Base-by-base conservation (phyloP, 2,797 vertebrate genomes). In the Emydoidea blandingii region DNA sequence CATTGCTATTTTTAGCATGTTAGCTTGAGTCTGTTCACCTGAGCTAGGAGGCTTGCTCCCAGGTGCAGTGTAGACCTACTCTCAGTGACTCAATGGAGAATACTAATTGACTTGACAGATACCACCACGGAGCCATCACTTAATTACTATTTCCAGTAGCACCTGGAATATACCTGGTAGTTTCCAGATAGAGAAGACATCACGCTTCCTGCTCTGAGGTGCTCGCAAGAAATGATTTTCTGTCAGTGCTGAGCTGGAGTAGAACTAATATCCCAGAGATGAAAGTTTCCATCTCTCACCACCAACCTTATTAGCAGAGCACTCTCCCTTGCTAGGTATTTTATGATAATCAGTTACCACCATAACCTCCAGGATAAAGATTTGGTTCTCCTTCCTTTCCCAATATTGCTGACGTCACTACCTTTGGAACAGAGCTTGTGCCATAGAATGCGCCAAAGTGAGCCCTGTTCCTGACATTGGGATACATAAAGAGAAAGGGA, bases 131-230 rank as follows among this genome's bases (percentile, higher is more conserved):
- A 91, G 27, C 52, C 31, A 21, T 49, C 90, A 12, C 29, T 85
- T 78, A 79, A 49, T 9, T 89, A 50, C 37, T 91, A 78, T 49
- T 82, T 84, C 41, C 91, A 68, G 53, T 5, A 31, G 72, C 2
- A 88, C 16, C 50, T 86, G 82, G 91, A 41, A 85, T 0, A 0
- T 89, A 85, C 56, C 87, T 53, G 3, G 31, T 9, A 10, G 23
- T 87, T 95, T 96, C 96, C 95, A 94, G 96, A 85, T 95, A 93
- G 92, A n/a, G 31, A 83, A 95, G 52, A 88, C 50, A 88, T 52
- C 65, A 11, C 0, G 0, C 49, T 86, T 79, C 65, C 65, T 85
- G 52, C 6, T 79, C 59, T 25, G 4, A 12, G 27, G 15, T 12
- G 4, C 74, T 90, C 47, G 23, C 27, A 65, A 89, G 50, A 50